Percentiles rank a stretch among this genome's conserved stretches.
Evolutionary conservation across 2,888 invertebrate species (phyloP).

Genomic region (Odontomyia ornata): DNA sequence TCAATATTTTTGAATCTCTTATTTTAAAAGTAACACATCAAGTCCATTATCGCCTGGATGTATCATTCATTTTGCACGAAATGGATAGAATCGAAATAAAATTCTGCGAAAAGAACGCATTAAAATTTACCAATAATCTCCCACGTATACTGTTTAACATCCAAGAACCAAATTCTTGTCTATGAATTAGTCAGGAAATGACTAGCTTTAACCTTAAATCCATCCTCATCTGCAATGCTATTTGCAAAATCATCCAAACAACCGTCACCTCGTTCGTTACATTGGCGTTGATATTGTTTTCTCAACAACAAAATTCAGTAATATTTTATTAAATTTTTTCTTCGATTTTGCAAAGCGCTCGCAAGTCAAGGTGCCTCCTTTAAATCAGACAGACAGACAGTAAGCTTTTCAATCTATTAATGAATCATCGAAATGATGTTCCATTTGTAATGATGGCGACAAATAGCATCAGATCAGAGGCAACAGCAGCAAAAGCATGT

Average conservation of each 20-base stretch:
- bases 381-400: not conserved
- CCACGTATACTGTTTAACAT: too few relatives aligned
- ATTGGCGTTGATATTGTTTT: not conserved
- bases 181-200: constrained; percentile 27
- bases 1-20: too few relatives aligned
- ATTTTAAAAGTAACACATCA: too few relatives aligned
- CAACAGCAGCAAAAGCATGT: too few relatives aligned
- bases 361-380: constrained; percentile 15
- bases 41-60: too few relatives aligned
- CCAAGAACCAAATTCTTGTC: not conserved
- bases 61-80: too few relatives aligned
- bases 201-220: not conserved
- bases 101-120: too few relatives aligned
- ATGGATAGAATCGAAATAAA: too few relatives aligned
- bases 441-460: not conserved
- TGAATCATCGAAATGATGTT: constrained; percentile 2
- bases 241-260: too few relatives aligned
- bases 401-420: constrained; percentile 9
- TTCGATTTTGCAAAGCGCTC: not conserved
- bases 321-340: constrained; percentile 1
- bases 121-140: too few relatives aligned
- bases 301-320: not conserved
- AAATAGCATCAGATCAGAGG: not conserved
- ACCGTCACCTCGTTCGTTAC: too few relatives aligned
- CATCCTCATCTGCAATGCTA: not conserved